Conservation (phyloP, 37 sponge, comb jelly and placozoan genomes). For the Diacarnus erythraeanus region DNA sequence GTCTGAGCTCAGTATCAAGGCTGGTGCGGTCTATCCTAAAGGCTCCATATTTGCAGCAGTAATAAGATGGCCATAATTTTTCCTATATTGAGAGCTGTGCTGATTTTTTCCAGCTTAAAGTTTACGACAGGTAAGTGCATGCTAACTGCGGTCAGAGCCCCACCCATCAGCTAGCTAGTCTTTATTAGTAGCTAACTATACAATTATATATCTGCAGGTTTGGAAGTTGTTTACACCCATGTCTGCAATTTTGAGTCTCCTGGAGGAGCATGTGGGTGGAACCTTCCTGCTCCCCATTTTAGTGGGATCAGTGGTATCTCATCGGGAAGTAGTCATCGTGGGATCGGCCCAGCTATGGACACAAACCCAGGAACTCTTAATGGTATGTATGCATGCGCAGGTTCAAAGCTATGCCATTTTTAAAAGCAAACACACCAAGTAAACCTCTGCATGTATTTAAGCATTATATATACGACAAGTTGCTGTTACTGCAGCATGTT, state of each 20-base stretch:
- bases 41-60: background rate
- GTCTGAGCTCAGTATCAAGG: too few species aligned
- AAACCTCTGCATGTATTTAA: too few species aligned
- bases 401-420: too few species aligned
- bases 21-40: too few species aligned
- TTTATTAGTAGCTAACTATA: too few species aligned
- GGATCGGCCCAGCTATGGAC: constrained; percentile 4
- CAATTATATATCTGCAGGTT: background rate
- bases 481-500: too few species aligned
- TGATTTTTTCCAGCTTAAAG: background rate
- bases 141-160: background rate
- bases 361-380: constrained; percentile 25
- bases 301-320: background rate
- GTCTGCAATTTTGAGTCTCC: constrained; percentile 6
- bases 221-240: background rate
- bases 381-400: too few species aligned
- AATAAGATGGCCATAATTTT: background rate
- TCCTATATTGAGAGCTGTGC: background rate
- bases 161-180: background rate
- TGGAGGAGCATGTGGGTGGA: constrained; percentile 7
- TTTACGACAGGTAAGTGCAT: background rate
- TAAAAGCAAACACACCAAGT: too few species aligned
- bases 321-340: background rate
- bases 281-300: background rate
- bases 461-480: too few species aligned